Base-by-base conservation (phyloP, 2,888 invertebrate species). In the Zygothrica quintamaculata region DNA sequence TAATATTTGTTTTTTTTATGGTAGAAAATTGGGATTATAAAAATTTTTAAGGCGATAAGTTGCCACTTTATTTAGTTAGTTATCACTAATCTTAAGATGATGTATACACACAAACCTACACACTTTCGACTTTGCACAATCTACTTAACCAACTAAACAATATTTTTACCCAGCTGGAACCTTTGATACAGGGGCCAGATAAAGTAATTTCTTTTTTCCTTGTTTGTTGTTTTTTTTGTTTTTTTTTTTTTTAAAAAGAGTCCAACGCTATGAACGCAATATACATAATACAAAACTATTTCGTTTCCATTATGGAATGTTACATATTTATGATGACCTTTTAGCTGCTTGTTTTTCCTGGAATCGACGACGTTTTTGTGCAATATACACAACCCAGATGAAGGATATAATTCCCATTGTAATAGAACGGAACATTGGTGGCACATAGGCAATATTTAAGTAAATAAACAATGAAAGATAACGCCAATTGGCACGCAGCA, bases 381-480 rank as follows among this genome's bases (percentile, higher is more conserved):
- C 94, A 47, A 96, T 87, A 87, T 94, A 96, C 88, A 96, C 93
- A 1, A 94, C 93, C 96, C 96, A 96, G 75, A 95, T 93, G 86
- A 96, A 95, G 40, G 95, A 95, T 58, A 96, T 93, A n/a, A 96
- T 80, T 88, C 95, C 96, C 89, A 93, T 93, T 59, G 94, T 93
- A 8, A 96, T 91, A n/a, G 96, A 95, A 75, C 95, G 92, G 51
- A 96, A 90, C 94, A 96, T 93, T 57, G 96, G 95, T 13, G 96
- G 96, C 3, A 96, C 94, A 79, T 94, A 94, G 66, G 93, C 93
- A 70, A 96, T 91, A 88, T 96, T 96, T 13, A 96, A 91, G 60
- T 95, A 93, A 77, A 96, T 95, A 81, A 95, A 92, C 6, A 95
- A 67, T 0, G 96, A 95, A 36, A 96, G 90, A 92, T 95, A 96